These are phyloP conservation scores for Lasioglossum lativentre DNA, from an alignment of 2,888 invertebrate genomes.

Conservation along the genomic window DNA sequence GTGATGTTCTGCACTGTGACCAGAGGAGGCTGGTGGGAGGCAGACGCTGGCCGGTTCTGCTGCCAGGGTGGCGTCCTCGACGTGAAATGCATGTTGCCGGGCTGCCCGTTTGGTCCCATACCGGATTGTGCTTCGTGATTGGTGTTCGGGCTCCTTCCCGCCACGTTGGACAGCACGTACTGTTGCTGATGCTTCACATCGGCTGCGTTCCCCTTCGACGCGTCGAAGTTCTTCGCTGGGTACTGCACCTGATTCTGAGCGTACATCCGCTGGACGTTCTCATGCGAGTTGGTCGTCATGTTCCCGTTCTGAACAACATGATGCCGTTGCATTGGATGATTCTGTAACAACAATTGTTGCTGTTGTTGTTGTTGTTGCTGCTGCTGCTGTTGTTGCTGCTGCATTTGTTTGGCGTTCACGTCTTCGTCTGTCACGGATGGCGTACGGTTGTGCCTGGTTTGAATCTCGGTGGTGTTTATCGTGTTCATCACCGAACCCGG, in stretches of 20 bases:
- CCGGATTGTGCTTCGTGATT: conserved; percentile 77
- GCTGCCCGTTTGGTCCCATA: conserved; percentile 76
- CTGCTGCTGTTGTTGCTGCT: conserved; percentile 76
- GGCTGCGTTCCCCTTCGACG: conserved; percentile 76
- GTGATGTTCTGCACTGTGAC: conserved; percentile 80
- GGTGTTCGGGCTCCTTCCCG: conserved; percentile 77
- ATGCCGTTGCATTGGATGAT: conserved; percentile 79
- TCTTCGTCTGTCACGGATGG: conserved; percentile 74
- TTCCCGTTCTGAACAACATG: conserved; percentile 78
- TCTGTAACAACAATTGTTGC: conserved; percentile 76
- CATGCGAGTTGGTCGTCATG: conserved; percentile 71
- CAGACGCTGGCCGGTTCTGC: conserved; percentile 84
- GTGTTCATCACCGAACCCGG: conserved; percentile 73
- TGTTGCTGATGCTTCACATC: conserved; percentile 77
- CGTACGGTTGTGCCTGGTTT: conserved; percentile 75
- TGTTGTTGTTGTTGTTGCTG: conserved; percentile 75
- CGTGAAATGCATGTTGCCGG: conserved; percentile 77
- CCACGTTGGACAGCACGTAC: conserved; percentile 77
- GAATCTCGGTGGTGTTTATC: conserved; percentile 75
- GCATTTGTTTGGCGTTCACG: conserved; percentile 77
- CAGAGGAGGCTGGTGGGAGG: conserved; percentile 68
- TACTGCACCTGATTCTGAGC: conserved; percentile 79
- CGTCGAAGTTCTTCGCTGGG: conserved; percentile 82
- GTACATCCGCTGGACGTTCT: conserved; percentile 78
- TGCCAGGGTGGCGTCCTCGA: conserved; percentile 88